Conservation (phyloP, 2,888 invertebrate species). For the Iphiclides podalirius region DNA sequence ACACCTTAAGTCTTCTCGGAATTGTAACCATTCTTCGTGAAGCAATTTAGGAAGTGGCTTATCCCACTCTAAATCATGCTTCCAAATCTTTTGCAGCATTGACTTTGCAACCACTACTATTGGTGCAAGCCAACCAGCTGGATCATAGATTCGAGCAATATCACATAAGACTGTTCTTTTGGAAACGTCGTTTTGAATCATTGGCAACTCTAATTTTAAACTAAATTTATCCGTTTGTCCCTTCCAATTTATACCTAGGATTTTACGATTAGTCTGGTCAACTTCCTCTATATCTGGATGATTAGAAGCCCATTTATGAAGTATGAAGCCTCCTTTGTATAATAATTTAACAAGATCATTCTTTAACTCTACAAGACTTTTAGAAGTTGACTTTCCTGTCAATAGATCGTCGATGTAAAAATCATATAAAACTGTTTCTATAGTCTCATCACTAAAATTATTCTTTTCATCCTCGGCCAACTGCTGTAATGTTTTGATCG, state of each 20-base stretch:
- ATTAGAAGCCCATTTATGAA: constrained; percentile 3
- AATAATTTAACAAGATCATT: neutral
- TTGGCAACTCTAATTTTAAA: too few relatives aligned
- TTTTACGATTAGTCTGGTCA: neutral
- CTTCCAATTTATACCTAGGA: neutral
- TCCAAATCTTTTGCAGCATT: neutral
- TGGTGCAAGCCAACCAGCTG: neutral
- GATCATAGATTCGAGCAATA: neutral
- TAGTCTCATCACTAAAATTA: too few relatives aligned
- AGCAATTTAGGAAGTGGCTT: neutral
- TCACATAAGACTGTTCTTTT: neutral
- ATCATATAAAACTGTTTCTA: too few relatives aligned
- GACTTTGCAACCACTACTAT: neutral
- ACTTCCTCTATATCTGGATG: too few relatives aligned
- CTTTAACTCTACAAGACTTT: neutral
- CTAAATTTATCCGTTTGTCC: too few relatives aligned
- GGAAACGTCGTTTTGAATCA: neutral
- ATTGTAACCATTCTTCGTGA: too few relatives aligned
- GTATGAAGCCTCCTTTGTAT: neutral
- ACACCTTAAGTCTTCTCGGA: too few relatives aligned
- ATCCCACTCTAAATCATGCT: neutral
- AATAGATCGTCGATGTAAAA: too few relatives aligned
- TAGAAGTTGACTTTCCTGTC: too few relatives aligned
- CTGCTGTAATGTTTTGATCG: too few relatives aligned
- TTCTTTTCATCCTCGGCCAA: too few relatives aligned